Base-by-base conservation (phyloP, 2,113 vertebrate genomes). In the Passer domesticus region DNA sequence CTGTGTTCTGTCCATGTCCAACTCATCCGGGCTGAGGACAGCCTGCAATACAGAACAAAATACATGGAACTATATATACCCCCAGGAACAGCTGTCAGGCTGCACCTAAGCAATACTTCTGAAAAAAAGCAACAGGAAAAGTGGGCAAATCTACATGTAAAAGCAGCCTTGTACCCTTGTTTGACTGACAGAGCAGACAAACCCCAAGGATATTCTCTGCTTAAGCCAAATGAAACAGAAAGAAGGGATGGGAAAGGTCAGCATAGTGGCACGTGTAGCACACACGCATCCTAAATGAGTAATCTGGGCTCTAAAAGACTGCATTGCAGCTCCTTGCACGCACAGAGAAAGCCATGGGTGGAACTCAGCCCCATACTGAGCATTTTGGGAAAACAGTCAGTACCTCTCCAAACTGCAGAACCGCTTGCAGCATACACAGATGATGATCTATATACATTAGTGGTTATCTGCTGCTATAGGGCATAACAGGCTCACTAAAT, bases 181-280 rank as follows among this genome's bases (percentile, higher is more conserved):
- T 74, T 88, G 75, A 86, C 50, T 77, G 90, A 93, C 75, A 84
- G 47, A 52, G 52, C 69, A 87, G 77, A 63, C 47, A 87, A 91
- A 91, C 56, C 35, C 60, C n/a, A 70, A 73, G 67, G 78, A 85
- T 90, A 73, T 83, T 79, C 66, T 62, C 75, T 80, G 41, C 31
- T 52, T 19, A 66, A 91, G 70, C 30, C 75, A 84, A 90, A 91
- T 25, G 58, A 90, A 87, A 79, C 46, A 69, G 67, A 91, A 94
- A 86, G 43, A 86, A 82, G 24, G 30, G n/a, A 79, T 76, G 50
- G 55, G 59, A 95, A 94, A 90, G 82, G 93, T 94, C 93, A 95
- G 21, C 1, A 0, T 50, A 37, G 67, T 28, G 37, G 49, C 67
- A 66, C 5, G 3, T 59, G 46, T 22, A 66, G 76, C 25, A 25